Base-by-base conservation (phyloP, 2,113 vertebrate genomes). In the Lycaon pictus region DNA sequence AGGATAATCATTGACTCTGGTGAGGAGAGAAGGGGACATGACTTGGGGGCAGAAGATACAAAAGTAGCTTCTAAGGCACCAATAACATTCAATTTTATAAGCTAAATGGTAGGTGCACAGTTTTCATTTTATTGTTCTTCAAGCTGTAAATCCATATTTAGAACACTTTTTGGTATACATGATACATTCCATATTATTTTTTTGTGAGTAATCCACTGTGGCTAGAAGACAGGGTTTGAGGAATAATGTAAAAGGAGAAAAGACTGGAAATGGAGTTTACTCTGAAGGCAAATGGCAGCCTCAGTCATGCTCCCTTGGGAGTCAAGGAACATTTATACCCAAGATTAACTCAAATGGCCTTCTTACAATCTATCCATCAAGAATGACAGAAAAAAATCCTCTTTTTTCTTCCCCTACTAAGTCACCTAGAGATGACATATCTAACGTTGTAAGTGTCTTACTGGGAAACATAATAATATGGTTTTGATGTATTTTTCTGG, bases 401-500 rank as follows among this genome's bases (percentile, higher is more conserved):
- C 74, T 83, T 63, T 83, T 93, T 84, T 92, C 88, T 20, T 43
- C 43, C 2, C 27, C 62, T 81, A 65, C 86, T 89, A 92, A 92
- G 88, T 94, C 85, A 88, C 62, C 37, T 81, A 62, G 35, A 27
- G 13, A 96, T 89, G 25, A 94, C 93, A 69, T 67, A 96, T 12
- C 27, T 7, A 3, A 89, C 53, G 2, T 20, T 82, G 48, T 92
- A 87, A 90, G 69, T 53, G 16, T 95, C 95, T 98, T 65, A 62
- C 43, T 69, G 56, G 51, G n/a, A 97, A 86, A 84, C 6, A 83
- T 76, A 84, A 92, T 96, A 96, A 93, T 86, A 90, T 25, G 11
- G 76, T 89, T 93, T 91, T 69, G 88, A 85, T 86, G 53, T 92
- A 69, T 86, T 95, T 95, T 97, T 95, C 90, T 82, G 76, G 27